Percentiles rank a stretch among this genome's conserved stretches.
phyloP scores from a whole-genome alignment of 2,888 invertebrate genomes.

The Eupithecia abbreviata region DNA sequence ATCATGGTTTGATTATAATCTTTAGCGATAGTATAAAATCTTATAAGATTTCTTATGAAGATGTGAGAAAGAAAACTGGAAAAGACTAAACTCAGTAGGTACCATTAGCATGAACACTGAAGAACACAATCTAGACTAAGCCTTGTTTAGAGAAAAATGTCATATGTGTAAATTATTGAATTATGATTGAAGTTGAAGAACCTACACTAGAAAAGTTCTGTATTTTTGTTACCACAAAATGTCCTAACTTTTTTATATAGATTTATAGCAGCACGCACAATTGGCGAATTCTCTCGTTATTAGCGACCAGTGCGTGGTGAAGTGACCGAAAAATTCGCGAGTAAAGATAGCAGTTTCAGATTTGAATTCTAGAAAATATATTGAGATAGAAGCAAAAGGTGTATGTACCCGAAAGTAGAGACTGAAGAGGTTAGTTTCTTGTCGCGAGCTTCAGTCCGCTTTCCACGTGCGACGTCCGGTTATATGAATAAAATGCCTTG shows the following conservation, averaged over 20 bases:
- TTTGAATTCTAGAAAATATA: background rate
- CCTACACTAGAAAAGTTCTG: background rate
- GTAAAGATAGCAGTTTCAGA: background rate
- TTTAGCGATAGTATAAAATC: background rate
- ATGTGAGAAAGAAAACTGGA: background rate
- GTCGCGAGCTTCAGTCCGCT: too few species aligned
- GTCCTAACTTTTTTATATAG: background rate
- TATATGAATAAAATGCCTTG: too few species aligned
- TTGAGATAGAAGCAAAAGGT: too few species aligned
- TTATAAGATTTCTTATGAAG: background rate
- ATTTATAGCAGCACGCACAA: background rate
- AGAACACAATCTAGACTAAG: background rate
- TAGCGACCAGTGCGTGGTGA: background rate
- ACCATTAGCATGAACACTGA: background rate
- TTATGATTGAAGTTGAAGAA: background rate
- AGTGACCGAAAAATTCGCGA: background rate
- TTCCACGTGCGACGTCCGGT: too few species aligned
- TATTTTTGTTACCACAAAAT: background rate
- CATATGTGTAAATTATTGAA: background rate
- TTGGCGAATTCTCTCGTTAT: background rate
- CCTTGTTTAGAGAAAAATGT: background rate
- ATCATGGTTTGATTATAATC: background rate
- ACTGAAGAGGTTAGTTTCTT: too few species aligned
- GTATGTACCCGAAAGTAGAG: too few species aligned
- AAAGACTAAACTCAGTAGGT: background rate